phyloP scores from a whole-genome alignment of 2,797 vertebrate genomes.

The Artibeus jamaicensis region DNA sequence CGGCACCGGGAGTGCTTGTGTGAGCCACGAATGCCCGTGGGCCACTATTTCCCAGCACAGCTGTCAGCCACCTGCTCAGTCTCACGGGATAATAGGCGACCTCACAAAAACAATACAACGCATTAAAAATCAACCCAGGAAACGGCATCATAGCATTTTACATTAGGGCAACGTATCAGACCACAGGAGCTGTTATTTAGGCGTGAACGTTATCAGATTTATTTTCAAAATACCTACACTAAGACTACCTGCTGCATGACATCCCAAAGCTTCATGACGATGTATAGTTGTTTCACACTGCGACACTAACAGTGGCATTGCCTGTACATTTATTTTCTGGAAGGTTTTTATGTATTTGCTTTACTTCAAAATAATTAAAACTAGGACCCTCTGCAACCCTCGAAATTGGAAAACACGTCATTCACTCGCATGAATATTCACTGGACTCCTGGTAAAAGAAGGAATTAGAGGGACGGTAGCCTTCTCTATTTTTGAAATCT shows the following conservation, averaged over 20 bases:
- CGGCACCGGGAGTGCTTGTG: rapidly evolving
- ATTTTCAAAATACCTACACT: neutral
- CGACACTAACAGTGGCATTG: neutral
- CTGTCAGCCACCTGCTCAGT: neutral
- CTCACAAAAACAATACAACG: neutral
- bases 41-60: neutral
- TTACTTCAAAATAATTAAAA: neutral
- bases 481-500: neutral
- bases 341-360: neutral
- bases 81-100: neutral
- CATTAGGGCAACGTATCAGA: neutral
- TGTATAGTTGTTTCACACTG: neutral
- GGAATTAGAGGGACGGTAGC: neutral
- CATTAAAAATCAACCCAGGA: neutral
- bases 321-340: neutral
- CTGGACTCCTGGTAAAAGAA: neutral
- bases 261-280: neutral
- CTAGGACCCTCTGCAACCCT: neutral
- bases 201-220: neutral
- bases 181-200: neutral
- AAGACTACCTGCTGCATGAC: neutral
- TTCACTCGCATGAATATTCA: neutral
- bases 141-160: neutral
- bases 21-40: rapidly evolving
- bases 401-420: neutral